A percentile compares a stretch with the other conserved stretches of the same genome.
phyloP scores from a whole-genome alignment of 2,113 vertebrate genomes.

The Crotalus viridis region DNA sequence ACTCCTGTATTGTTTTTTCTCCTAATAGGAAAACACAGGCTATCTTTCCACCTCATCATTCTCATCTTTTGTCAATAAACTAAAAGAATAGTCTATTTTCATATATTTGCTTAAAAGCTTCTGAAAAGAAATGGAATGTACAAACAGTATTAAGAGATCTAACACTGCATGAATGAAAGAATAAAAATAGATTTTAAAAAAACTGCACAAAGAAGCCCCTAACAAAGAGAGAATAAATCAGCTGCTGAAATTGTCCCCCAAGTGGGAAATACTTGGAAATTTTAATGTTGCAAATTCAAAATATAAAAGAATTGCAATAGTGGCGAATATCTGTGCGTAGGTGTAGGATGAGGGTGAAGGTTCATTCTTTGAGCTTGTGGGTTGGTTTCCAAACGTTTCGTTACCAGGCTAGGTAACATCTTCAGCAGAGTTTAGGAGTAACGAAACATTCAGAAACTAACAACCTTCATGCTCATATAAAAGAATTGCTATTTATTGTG shows the following conservation, averaged over 20 bases:
- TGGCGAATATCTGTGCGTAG: too few relatives aligned
- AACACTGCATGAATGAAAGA: neutral
- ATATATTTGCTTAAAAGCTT: neutral
- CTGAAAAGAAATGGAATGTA: neutral
- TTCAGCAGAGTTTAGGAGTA: too few relatives aligned
- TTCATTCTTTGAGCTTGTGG: too few relatives aligned
- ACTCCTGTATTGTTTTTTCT: neutral
- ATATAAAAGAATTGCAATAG: neutral
- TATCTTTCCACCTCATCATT: neutral
- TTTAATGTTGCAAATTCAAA: neutral
- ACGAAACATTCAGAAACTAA: too few relatives aligned
- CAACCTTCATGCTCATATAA: neutral
- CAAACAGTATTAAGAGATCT: neutral
- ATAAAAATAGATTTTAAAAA: neutral
- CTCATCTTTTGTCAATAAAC: neutral
- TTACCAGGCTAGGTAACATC: too few relatives aligned
- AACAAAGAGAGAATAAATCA: neutral
- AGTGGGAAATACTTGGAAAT: neutral
- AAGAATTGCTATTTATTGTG: neutral
- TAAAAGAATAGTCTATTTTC: constrained; percentile 29
- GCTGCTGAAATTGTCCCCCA: constrained; percentile 26
- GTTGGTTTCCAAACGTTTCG: too few relatives aligned
- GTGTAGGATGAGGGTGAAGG: too few relatives aligned
- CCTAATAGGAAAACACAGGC: neutral
- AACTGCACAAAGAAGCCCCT: neutral